Base-by-base conservation (phyloP, 2,113 vertebrate genomes). In the Gallinago media region DNA sequence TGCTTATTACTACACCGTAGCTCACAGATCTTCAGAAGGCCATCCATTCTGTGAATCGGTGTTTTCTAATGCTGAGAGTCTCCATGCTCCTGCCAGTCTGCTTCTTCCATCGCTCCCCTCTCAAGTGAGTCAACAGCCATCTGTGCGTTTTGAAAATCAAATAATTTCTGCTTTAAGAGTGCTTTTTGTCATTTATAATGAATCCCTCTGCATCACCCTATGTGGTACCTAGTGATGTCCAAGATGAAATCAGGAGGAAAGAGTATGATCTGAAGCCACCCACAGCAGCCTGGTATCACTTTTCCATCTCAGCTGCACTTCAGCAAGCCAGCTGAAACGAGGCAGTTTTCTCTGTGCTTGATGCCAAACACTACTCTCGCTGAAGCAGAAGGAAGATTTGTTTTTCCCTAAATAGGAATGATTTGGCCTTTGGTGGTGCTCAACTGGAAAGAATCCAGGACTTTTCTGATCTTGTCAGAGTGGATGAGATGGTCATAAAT, bases 381-480 rank as follows among this genome's bases (percentile, higher is more conserved):
- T 91, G 91, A 95, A 95, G 77, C 83, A 94, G 83, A 94, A 92
- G 86, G 73, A 96, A 96, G 86, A 96, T 96, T 94, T 96, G 91
- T 95, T 96, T 96, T 97, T 96, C 92, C 94, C 95, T 97, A 96
- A 97, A 97, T 96, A 94, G 96, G 92, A 96, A 96, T 91, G 83
- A 95, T 96, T 87, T 94, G 96, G 90, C 88, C 86, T 92, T 94
- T 85, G 66, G 92, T 95, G 91, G 70, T 87, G 91, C 91, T 95
- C 70, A 52, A n/a, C 66, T 92, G 96, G 95, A 96, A 94, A 89
- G 83, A 92, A 92, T 94, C 92, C 97, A 97, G 74, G 61, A 85
- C 76, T 91, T 80, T 88, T 96, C 89, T 95, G 89, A 94, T 95
- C 94, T 91, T 92, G 86, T 96, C 82, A 77, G 88, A 85, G 62